Conservation (phyloP, 2,888 invertebrate genomes). For the Ophioninae sp. region DNA sequence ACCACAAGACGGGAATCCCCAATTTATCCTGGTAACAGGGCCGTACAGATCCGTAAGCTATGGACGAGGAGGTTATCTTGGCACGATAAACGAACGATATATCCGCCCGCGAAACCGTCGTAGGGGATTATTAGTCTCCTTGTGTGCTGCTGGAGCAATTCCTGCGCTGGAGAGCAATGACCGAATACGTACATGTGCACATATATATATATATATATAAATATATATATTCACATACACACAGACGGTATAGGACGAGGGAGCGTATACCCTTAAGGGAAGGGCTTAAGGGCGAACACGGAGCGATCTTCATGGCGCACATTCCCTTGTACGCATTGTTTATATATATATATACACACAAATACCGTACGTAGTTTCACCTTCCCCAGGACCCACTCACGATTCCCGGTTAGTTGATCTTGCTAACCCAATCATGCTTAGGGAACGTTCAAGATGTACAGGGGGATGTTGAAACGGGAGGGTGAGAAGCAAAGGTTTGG, state of each 20-base stretch:
- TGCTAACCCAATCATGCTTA: slow-evolving; percentile 70
- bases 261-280: slow-evolving; percentile 52
- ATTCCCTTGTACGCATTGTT: slow-evolving; percentile 46
- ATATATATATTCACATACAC: not conserved
- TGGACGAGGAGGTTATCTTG: not conserved
- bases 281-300: slow-evolving; percentile 9
- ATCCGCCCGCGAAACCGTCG: not conserved
- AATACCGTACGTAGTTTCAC: slow-evolving; percentile 50
- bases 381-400: slow-evolving; percentile 25
- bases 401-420: slow-evolving; percentile 70
- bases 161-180: not conserved
- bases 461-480: slow-evolving; percentile 29
- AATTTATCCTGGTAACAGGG: not conserved
- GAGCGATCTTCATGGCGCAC: slow-evolving; percentile 21
- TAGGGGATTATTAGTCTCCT: not conserved
- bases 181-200: not conserved
- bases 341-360: slow-evolving; percentile 22
- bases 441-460: slow-evolving; percentile 61
- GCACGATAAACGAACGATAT: not conserved
- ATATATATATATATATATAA: not conserved
- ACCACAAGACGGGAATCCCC: not conserved
- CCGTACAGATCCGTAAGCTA: not conserved
- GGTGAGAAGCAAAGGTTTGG: not conserved
- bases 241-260: not conserved
- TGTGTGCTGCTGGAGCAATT: not conserved